phyloP scores from a whole-genome alignment of 2,113 vertebrate species.

The Crotophaga sulcirostris region DNA sequence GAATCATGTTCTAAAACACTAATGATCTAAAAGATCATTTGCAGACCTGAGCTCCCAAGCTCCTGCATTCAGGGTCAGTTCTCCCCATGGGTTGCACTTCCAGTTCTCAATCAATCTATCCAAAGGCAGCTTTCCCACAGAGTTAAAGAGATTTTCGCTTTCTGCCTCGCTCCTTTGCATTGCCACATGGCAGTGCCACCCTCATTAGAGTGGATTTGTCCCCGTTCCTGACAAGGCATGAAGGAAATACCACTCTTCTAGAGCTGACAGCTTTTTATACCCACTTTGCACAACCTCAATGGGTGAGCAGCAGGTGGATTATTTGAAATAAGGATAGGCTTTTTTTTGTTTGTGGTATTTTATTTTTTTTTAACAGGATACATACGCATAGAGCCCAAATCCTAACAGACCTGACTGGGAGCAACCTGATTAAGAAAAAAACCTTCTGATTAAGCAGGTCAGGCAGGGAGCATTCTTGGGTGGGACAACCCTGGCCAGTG shows the following conservation, averaged over 20 bases:
- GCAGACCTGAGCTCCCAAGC: not conserved
- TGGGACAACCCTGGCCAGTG: not conserved
- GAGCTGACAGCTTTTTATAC: not conserved
- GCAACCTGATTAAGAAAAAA: not conserved
- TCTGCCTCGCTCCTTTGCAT: not conserved
- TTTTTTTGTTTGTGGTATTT: not conserved
- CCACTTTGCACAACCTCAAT: not conserved
- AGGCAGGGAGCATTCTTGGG: not conserved
- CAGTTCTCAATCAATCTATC: not conserved
- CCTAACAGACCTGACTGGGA: not conserved
- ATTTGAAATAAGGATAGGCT: conserved; percentile 31
- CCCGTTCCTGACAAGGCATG: not conserved
- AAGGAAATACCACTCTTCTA: conserved; percentile 1
- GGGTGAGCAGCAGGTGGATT: conserved; percentile 37
- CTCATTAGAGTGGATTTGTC: conserved; percentile 40
- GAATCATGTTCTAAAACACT: not conserved
- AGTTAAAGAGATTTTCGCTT: not conserved
- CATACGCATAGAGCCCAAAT: not conserved
- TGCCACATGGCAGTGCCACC: conserved; percentile 36
- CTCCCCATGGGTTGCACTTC: not conserved
- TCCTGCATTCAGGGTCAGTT: not conserved
- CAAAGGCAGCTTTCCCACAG: not conserved
- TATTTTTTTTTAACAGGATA: not conserved
- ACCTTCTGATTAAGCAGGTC: not conserved
- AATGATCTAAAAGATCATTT: conserved; percentile 33